Evolutionary conservation across 2,113 vertebrate species (phyloP), one percentile per base, ranked within the genome.

Genomic region (Rousettus leschenaultii): DNA sequence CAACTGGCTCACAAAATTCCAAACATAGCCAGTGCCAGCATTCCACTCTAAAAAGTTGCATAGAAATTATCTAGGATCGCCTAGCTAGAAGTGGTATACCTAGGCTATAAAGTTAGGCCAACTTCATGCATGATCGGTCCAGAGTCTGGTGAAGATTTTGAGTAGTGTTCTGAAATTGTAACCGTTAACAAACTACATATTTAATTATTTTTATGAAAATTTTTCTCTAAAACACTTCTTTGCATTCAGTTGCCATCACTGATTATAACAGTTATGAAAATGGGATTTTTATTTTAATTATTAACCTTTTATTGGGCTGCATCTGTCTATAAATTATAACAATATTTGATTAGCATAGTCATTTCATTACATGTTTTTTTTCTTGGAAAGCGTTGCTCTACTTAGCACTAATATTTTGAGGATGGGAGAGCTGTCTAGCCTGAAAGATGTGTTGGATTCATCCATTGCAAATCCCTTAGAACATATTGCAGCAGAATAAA

Each of bases 401-500:
- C 80, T 97, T 96, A 97, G n/a, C 70, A 90, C 38, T 79, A 92
- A 86, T 94, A 93, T 89, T 97, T 92, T 75, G 91, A 93, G 94
- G 65, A 78, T 89, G 40, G 97, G 88, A 96, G 65, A 86, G 35
- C 26, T 92, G 95, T 96, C 96, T 89, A 59, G 94, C 97, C 98
- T 97, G 79, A 97, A 97, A 75, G 66, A 95, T 97, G 79, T 95
- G 83, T 96, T 86, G 83, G 95, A 92, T 87, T 95, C 96, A 97
- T 97, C 53, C 95, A 98, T 98, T 98, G 96, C 77, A 95, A 97
- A 96, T 97, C 97, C 98, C 98, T 94, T 71, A 98, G 96, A 79
- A 82, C 86, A 93, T 96, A 98, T 97, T 97, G 92, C 45, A 97
- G 93, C 63, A 83, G 96, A 98, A 98, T 97, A 97, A 98, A 98